Percentiles rank a stretch among this genome's conserved stretches.
Conservation (phyloP, 30 jellyfish, hydroid and myxozoan genomes). For the Rhopilema esculentum region DNA sequence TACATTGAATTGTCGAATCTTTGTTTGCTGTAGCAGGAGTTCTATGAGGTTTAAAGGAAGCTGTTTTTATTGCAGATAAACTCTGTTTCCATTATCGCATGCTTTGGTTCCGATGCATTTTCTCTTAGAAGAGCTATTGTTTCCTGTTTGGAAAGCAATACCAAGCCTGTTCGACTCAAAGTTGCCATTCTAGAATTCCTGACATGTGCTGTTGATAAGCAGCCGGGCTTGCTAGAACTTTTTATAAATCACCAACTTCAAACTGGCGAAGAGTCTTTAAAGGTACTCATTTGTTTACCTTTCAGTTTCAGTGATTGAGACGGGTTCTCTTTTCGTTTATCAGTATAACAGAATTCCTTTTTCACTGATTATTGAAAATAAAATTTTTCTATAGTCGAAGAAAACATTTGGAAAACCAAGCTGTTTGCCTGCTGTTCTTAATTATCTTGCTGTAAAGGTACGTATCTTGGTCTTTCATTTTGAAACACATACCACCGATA, state of each 20-base stretch:
- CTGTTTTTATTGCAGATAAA: no score
- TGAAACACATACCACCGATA: no score
- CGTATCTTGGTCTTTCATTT: no score
- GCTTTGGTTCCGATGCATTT: conserved; percentile 65
- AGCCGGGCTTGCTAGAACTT: conserved; percentile 91
- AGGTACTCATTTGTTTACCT: not conserved
- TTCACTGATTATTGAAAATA: not conserved
- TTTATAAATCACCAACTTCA: conserved; percentile 52
- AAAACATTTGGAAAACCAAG: conserved; percentile 58
- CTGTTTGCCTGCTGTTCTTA: conserved; percentile 67
- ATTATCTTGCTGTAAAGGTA: conserved; percentile 33
- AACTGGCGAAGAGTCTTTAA: not conserved
- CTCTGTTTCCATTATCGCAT: conserved; percentile 69
- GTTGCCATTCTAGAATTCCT: conserved; percentile 90
- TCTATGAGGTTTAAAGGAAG: no score
- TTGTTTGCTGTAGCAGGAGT: no score
- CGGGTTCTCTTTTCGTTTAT: not conserved
- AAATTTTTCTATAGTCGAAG: not conserved
- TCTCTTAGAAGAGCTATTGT: conserved; percentile 75
- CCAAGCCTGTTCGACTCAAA: conserved; percentile 83
- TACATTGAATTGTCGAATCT: no score
- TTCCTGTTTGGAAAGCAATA: conserved; percentile 53
- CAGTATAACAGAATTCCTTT: not conserved
- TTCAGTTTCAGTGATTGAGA: conserved; percentile 19
- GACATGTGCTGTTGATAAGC: conserved; percentile 82